These are phyloP conservation scores for Itoplectis maculator DNA, from an alignment of 2,888 invertebrate genomes.

Conservation along the genomic window DNA sequence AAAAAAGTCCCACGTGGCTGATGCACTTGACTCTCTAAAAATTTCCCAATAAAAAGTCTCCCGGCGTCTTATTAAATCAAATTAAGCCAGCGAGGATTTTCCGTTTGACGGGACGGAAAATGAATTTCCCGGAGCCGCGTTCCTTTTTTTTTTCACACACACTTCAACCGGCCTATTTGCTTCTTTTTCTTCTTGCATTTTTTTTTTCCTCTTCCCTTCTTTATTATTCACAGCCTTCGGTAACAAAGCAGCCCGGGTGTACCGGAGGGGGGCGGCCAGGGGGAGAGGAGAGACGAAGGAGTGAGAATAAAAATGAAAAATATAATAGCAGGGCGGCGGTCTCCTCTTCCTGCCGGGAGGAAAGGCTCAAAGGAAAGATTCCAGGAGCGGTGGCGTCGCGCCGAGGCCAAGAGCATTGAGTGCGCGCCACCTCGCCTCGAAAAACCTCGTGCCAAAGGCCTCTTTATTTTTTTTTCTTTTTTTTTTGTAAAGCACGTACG, in stretches of 20 bases:
- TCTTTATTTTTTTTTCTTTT: slow-evolving; percentile 37
- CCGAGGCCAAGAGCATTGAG: slow-evolving; percentile 6
- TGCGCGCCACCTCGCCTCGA: slow-evolving; percentile 39
- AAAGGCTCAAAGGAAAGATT: slow-evolving; percentile 51
- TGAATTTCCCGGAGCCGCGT: not conserved
- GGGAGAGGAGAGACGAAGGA: no score
- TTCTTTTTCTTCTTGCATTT: no score
- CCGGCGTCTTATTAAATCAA: not conserved
- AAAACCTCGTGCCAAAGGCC: slow-evolving; percentile 52
- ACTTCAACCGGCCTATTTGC: not conserved
- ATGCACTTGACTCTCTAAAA: no score
- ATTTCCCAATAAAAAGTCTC: not conserved
- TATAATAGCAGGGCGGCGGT: slow-evolving; percentile 24
- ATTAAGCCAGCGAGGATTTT: no score
- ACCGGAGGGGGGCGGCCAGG: no score
- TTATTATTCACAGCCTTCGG: not conserved
- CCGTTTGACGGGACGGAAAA: not conserved
- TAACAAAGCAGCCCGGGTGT: slow-evolving; percentile 10
- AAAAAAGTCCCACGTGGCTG: no score
- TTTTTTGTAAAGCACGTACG: slow-evolving; percentile 40
- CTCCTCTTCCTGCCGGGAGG: slow-evolving; percentile 11
- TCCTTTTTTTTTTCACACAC: no score
- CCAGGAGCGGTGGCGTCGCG: not conserved
- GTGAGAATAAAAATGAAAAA: slow-evolving; percentile 43
- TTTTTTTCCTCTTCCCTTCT: not conserved